Conservation (phyloP, 2,888 invertebrate species). For the Mesorhabditis belari region DNA sequence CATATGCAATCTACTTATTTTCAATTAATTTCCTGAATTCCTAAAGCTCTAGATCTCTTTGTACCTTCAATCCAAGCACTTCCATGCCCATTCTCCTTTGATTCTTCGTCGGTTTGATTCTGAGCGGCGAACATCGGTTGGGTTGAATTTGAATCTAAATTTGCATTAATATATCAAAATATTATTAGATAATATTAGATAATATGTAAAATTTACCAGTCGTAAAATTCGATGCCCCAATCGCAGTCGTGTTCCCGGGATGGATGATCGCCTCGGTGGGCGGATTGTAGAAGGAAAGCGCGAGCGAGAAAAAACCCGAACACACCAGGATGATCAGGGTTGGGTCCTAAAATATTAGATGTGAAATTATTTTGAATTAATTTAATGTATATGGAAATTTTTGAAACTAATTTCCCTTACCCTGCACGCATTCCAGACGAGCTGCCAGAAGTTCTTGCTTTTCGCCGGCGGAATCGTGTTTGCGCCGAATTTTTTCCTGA, state of each 20-base stretch:
- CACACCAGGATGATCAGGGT: conserved; percentile 49
- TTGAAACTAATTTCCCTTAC: conserved; percentile 10
- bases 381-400: background rate
- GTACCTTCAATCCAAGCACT: conserved; percentile 61
- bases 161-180: too few species aligned
- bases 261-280: conserved; percentile 9
- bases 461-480: conserved; percentile 47
- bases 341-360: conserved; percentile 40
- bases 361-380: background rate
- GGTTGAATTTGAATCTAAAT: background rate
- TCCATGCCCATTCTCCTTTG: conserved; percentile 52
- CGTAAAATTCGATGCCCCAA: too few species aligned
- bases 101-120: background rate
- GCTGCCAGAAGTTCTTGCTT: conserved; percentile 40
- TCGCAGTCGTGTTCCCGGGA: background rate
- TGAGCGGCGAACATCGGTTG: background rate
- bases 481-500: conserved; percentile 39
- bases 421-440: conserved; percentile 40
- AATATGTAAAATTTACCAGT: too few species aligned
- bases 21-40: too few species aligned
- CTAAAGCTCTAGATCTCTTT: too few species aligned
- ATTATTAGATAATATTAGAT: too few species aligned
- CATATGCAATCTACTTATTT: too few species aligned
- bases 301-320: conserved; percentile 47
- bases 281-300: conserved; percentile 50